Evolutionary conservation across 2,797 vertebrate genomes (phyloP).

Genomic region (Liasis olivaceus): DNA sequence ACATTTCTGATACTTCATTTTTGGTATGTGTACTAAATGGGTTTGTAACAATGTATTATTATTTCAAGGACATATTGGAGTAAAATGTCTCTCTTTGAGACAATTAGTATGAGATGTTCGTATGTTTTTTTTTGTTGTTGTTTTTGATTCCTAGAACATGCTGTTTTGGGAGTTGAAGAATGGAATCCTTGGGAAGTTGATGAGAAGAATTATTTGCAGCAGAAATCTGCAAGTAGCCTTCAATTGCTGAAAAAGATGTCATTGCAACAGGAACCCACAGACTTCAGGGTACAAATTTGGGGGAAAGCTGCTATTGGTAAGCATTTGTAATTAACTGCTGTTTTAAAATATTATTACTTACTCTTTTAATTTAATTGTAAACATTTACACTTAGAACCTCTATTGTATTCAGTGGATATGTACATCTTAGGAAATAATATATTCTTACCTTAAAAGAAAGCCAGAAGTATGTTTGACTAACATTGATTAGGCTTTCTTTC

Average conservation of each 20-base stretch:
- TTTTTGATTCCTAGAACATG: slow-evolving; percentile 68
- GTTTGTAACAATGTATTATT: neutral
- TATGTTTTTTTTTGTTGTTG: neutral
- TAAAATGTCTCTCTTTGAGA: neutral
- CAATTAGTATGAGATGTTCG: neutral
- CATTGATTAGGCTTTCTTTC: neutral
- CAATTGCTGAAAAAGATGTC: slow-evolving; percentile 76
- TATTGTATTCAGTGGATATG: neutral
- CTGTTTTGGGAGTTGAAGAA: slow-evolving; percentile 77
- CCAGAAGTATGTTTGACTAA: neutral
- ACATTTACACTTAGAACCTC: neutral
- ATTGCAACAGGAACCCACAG: slow-evolving; percentile 76
- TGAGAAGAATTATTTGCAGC: slow-evolving; percentile 81
- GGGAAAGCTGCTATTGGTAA: slow-evolving; percentile 96
- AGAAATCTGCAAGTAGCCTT: slow-evolving; percentile 80
- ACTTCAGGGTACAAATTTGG: slow-evolving; percentile 90
- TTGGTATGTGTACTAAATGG: neutral
- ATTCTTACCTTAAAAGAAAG: neutral
- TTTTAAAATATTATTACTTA: neutral
- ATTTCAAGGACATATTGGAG: neutral
- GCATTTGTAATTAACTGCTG: slow-evolving; percentile 39
- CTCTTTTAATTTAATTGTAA: neutral
- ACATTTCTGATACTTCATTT: neutral
- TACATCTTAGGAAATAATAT: neutral
- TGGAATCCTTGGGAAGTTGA: slow-evolving; percentile 97